Evolutionary conservation across 1,140 invertebrate genomes (phyloP), one percentile per base, ranked within the genome.

Genomic region (Coenobita brevimanus): DNA sequence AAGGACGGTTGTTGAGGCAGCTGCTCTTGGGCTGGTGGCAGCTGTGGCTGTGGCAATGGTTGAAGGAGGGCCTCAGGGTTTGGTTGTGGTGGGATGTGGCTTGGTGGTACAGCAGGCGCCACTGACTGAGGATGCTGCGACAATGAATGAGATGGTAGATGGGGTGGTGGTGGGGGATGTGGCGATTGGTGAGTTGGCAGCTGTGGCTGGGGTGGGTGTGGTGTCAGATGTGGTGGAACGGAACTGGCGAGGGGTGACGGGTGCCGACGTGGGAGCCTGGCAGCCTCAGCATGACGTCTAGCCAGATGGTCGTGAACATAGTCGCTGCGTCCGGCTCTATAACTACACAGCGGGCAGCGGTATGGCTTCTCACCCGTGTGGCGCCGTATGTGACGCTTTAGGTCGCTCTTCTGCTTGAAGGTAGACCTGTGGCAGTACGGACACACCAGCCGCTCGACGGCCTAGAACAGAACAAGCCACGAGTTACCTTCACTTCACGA

Each of bases 361-460:
- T 80, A 87, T 1, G 84, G 84, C 60, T 87, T 87, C 69, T 87
- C 84, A 33, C 84, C 84, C 1, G 84, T 87, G 33, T 87, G 84
- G 4, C 75, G 64, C 21, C 84, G 57, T 60, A 87, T 87, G 60
- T 87, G 84, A 54, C 84, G 84, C 75, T 80, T 87, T 36, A 87
- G 64, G 60, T 87, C 84, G 64, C 84, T 87, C 75, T 69, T 79
- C 84, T 87, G 84, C 84, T 87, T 87, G 84, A 87, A 87, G 75
- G 84, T 87, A 33, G 84, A 79, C 60, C 84, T 79, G 33, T 87
- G 84, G 84, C 84, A 87, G 84, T 87, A 87, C 38, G 84, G 84
- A 80, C 84, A 87, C 36, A 87, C 76, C 84, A 87, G 64, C 84
- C 43, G 75, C 75, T 87, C 75, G 62, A 43, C 21, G 50, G 84